These are phyloP conservation scores for Boulengeromyrus knoepffleri DNA, from an alignment of 2,113 vertebrate genomes.

Conservation along the genomic window DNA sequence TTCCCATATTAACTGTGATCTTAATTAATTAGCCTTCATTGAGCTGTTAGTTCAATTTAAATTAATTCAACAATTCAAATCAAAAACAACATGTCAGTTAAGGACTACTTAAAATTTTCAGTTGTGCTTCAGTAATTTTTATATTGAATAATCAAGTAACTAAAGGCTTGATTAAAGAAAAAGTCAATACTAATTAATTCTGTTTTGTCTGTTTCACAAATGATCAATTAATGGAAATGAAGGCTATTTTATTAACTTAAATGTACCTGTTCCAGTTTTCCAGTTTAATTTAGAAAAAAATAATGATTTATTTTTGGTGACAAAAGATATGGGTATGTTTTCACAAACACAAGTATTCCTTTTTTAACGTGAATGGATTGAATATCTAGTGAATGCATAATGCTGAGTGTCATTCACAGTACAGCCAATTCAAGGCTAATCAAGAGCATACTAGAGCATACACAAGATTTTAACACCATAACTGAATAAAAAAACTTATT, in stretches of 20 bases:
- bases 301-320: background rate
- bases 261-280: background rate
- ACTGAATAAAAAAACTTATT: background rate
- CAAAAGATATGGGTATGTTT: background rate
- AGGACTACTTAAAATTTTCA: background rate
- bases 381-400: background rate
- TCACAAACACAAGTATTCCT: background rate
- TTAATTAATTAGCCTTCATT: background rate
- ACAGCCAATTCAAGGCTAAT: background rate
- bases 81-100: constrained; percentile 1
- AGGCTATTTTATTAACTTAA: background rate
- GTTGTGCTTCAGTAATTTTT: background rate
- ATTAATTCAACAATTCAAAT: constrained; percentile 6
- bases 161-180: constrained; percentile 1
- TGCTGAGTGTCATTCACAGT: background rate
- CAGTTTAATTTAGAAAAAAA: background rate
- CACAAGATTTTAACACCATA: background rate
- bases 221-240: background rate
- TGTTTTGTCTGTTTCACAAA: background rate
- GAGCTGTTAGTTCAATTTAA: background rate
- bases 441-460: background rate
- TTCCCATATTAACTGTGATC: background rate
- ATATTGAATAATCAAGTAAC: background rate
- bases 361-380: background rate
- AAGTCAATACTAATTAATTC: background rate